Base-by-base conservation (phyloP, 1,140 invertebrate genomes). In the Ylistrum balloti region DNA sequence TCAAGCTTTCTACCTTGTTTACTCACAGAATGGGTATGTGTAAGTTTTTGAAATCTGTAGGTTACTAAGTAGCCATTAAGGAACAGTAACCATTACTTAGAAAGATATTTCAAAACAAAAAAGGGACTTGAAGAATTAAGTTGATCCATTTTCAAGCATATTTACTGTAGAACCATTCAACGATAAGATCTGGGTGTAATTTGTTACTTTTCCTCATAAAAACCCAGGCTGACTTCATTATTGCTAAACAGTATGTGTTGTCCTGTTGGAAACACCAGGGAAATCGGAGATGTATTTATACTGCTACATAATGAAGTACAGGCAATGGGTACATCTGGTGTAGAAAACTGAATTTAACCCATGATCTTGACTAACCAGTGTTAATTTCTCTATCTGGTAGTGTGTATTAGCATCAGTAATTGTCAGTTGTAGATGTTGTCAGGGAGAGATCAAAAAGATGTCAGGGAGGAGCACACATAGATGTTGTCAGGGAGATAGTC, bases 191-290 rank as follows among this genome's bases (percentile, higher is more conserved):
- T 74, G 56, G 28, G 56, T 74, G 56, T 74, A 74, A 74, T 74
- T 74, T 74, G 56, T 74, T 74, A 74, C 56, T 74, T 74, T 74
- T 28, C 56, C 56, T 74, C n/a, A 74, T 74, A 74, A 74, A 74
- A 74, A 74, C 56, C 7, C 56, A 7, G 0, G 28, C 56, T 74
- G 56, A 17, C 2, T 74, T 5, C 28, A 74, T 1, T 20, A 3
- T 48, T 48, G 22, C 56, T 11, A 28, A 28, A 74, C 56, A n/a
- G 56, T 74, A n/a, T 74, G 56, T 74, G 15, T n/a, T 74, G 56
- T 74, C n/a, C 56, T 9, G 5, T 0, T 7, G n/a, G n/a, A 74
- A 74, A 17, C 41, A 9, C 5, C 15, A 17, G 56, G 56, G 56
- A 74, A 74, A 74, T 74, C 2, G 3, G 13, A 74, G 56, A 74